Percentiles rank a stretch among this genome's conserved stretches.
phyloP scores from a whole-genome alignment of 2,797 vertebrate genomes.

The Okamejei kenojei region DNA sequence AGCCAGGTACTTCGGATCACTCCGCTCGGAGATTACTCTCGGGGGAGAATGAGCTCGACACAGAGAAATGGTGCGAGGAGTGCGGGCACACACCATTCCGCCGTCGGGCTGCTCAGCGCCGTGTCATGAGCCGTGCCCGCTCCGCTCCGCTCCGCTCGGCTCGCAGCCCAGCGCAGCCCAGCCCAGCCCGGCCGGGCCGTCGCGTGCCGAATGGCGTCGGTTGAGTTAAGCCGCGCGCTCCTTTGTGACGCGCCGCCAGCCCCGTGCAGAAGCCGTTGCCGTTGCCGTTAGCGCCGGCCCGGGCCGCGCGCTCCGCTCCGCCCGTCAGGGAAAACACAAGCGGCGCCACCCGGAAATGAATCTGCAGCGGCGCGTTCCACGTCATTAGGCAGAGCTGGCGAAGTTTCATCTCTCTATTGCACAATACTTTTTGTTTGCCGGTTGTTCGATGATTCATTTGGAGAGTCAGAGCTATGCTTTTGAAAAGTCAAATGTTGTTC shows the following conservation, averaged over 20 bases:
- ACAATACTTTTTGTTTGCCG: neutral
- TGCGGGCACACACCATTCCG: constrained; percentile 26
- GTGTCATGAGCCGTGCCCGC: neutral
- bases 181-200: neutral
- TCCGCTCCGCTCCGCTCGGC: no score
- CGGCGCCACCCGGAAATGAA: constrained; percentile 21
- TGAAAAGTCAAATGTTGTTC: neutral
- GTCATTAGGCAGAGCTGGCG: neutral
- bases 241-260: neutral
- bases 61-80: neutral
- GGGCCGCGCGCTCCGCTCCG: neutral
- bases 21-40: constrained; percentile 6
- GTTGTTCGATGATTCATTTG: neutral
- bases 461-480: neutral
- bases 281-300: neutral
- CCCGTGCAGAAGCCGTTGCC: neutral
- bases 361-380: neutral
- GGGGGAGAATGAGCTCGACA: constrained; percentile 3
- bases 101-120: neutral
- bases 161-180: no score
- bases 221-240: neutral
- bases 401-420: neutral
- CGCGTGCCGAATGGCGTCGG: neutral
- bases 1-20: neutral
- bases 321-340: neutral